Percentiles rank a stretch among this genome's conserved stretches.
These are phyloP conservation scores for Volucella bombylans DNA, from an alignment of 2,888 invertebrate species.

Conservation along the genomic window DNA sequence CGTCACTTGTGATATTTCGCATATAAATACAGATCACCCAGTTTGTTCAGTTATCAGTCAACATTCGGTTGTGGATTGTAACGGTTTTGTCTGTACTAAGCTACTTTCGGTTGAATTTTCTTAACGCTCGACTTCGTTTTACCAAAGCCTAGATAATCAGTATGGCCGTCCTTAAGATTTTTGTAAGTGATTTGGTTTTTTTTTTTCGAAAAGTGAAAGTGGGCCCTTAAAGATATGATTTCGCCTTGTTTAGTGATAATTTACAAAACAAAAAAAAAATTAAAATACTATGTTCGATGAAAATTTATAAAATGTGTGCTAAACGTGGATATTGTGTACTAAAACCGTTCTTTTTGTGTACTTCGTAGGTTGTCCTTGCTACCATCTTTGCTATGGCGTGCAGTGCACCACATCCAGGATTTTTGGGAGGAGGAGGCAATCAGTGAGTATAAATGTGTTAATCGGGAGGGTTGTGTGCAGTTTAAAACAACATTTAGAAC, in stretches of 20 bases:
- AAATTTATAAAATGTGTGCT: neutral
- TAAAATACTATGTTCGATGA: constrained; percentile 18
- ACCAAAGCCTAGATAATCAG: constrained; percentile 71
- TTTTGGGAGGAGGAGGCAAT: constrained; percentile 78
- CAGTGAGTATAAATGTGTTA: constrained; percentile 78
- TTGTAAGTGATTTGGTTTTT: constrained; percentile 78
- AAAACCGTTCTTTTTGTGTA: constrained; percentile 60
- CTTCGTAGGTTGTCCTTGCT: constrained; percentile 78
- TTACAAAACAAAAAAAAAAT: constrained; percentile 17
- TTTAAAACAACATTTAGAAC: too few relatives aligned
- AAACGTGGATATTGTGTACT: constrained; percentile 24
- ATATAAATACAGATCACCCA: constrained; percentile 81
- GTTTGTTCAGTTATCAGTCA: constrained; percentile 80
- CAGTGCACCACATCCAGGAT: constrained; percentile 79
- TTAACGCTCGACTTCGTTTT: constrained; percentile 37
- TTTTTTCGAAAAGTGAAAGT: constrained; percentile 4
- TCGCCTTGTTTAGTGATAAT: constrained; percentile 10
- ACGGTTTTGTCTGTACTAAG: constrained; percentile 73
- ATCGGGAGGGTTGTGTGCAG: neutral
- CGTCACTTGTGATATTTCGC: constrained; percentile 58
- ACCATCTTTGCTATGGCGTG: constrained; percentile 79
- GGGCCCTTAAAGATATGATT: constrained; percentile 3
- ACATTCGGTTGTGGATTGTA: constrained; percentile 79
- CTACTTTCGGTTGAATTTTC: constrained; percentile 55
- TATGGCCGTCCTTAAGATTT: constrained; percentile 80